phyloP scores from a whole-genome alignment of 2,797 vertebrate genomes.

The Momotus momota region DNA sequence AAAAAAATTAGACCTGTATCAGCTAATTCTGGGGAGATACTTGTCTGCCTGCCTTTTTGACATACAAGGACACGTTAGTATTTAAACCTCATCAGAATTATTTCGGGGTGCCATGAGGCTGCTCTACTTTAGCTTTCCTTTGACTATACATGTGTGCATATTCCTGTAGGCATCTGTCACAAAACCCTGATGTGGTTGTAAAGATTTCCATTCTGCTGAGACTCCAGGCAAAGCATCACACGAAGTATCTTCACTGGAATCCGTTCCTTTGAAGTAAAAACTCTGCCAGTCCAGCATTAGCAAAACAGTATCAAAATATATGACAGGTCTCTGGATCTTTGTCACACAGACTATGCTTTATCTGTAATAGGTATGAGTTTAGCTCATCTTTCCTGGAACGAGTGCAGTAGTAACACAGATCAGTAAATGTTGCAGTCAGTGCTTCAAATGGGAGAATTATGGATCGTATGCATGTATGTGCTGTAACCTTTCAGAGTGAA shows the following conservation, averaged over 20 bases:
- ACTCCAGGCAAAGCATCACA: constrained; percentile 18
- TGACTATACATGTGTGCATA: background rate
- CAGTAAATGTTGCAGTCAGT: constrained; percentile 20
- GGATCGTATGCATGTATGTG: background rate
- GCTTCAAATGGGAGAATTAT: constrained; percentile 55
- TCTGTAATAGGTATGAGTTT: background rate
- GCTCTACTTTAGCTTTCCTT: background rate
- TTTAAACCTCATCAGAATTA: background rate
- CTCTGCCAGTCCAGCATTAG: constrained; percentile 8
- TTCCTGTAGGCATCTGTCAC: constrained; percentile 32
- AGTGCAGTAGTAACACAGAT: background rate
- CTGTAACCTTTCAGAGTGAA: constrained; percentile 48
- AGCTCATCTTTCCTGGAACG: background rate
- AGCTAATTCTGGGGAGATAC: background rate
- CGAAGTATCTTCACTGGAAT: constrained; percentile 4
- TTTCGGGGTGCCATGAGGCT: background rate
- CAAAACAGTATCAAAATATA: constrained; percentile 25
- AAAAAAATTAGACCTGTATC: background rate
- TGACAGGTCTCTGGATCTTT: background rate
- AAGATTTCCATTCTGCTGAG: constrained; percentile 30
- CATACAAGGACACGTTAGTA: background rate
- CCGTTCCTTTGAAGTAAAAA: background rate
- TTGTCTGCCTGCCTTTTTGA: background rate
- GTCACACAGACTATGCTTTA: background rate
- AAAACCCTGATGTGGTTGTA: constrained; percentile 3